A percentile compares a stretch with the other conserved stretches of the same genome.
Conservation (phyloP, 2,888 invertebrate genomes). For the Drosophila meridiana region DNA sequence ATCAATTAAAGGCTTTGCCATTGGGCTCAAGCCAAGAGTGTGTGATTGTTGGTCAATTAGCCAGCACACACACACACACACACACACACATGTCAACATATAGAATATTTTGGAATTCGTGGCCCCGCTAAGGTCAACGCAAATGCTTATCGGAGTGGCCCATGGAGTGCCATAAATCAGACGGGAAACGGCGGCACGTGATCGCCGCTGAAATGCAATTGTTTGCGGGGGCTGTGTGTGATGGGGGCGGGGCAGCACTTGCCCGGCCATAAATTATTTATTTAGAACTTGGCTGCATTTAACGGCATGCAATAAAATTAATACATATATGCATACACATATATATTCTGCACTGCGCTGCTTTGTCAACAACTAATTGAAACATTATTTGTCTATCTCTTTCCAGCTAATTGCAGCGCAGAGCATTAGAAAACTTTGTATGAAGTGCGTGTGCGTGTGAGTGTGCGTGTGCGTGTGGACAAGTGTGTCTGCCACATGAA, state of each 20-base stretch:
- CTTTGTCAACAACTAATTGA: conserved; percentile 73
- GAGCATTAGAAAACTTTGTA: conserved; percentile 48
- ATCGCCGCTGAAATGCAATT: conserved; percentile 46
- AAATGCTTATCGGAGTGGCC: conserved; percentile 38
- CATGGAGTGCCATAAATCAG: conserved; percentile 37
- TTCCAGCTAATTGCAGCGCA: conserved; percentile 37
- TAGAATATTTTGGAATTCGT: conserved; percentile 1
- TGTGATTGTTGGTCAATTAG: conserved; percentile 41
- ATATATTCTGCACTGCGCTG: conserved; percentile 27
- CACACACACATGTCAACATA: neutral
- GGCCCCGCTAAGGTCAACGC: conserved; percentile 32
- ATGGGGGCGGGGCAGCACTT: conserved; percentile 23
- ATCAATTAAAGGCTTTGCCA: conserved; percentile 37
- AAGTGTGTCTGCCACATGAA: conserved; percentile 52
- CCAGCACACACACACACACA: neutral
- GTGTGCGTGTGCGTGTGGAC: conserved; percentile 13
- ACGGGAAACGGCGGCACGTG: conserved; percentile 43
- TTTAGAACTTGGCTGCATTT: conserved; percentile 56
- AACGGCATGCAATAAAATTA: conserved; percentile 59
- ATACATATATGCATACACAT: conserved; percentile 30
- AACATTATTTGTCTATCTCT: conserved; percentile 50
- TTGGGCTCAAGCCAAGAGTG: conserved; percentile 26
- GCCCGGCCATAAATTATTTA: conserved; percentile 50
- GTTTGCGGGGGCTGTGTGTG: conserved; percentile 1
- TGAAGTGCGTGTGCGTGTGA: neutral